Evolutionary conservation across 2,888 invertebrate genomes (phyloP).

Genomic region (Elegia similella): DNA sequence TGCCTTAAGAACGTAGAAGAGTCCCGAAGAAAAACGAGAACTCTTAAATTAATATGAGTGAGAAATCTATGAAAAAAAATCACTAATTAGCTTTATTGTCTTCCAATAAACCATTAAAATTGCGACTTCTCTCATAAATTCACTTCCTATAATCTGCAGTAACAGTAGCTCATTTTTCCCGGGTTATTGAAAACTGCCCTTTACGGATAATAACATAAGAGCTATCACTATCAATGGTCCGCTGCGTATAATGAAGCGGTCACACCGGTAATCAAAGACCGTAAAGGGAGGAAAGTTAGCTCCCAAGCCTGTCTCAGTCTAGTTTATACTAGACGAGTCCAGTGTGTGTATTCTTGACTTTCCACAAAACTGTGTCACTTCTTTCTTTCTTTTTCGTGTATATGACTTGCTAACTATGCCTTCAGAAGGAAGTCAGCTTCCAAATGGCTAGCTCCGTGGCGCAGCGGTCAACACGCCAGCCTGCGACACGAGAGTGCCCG

Average conservation of each 20-base stretch:
- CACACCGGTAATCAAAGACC: conserved; percentile 14
- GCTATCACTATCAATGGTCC: neutral
- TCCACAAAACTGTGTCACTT: no score
- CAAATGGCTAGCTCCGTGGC: no score
- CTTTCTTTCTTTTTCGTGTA: no score
- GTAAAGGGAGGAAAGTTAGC: conserved; percentile 20
- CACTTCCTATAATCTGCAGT: neutral
- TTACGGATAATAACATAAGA: conserved; percentile 11
- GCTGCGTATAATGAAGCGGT: conserved; percentile 15
- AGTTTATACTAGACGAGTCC: conserved; percentile 5
- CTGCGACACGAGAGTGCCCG: no score
- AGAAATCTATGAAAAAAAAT: neutral
- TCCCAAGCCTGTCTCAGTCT: neutral
- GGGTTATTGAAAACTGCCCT: conserved; percentile 10
- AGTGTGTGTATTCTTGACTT: neutral
- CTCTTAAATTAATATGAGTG: no score
- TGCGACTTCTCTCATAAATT: conserved; percentile 2
- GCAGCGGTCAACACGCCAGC: no score
- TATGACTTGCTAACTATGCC: no score
- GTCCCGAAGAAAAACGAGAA: no score
- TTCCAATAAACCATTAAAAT: conserved; percentile 1
- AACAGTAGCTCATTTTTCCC: neutral
- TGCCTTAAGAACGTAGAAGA: no score
- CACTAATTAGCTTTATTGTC: neutral
- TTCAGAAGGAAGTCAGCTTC: no score